Evolutionary conservation across 2,888 invertebrate species (phyloP), one percentile per base, ranked within the genome.

Genomic region (Ischnus inquisitorius): DNA sequence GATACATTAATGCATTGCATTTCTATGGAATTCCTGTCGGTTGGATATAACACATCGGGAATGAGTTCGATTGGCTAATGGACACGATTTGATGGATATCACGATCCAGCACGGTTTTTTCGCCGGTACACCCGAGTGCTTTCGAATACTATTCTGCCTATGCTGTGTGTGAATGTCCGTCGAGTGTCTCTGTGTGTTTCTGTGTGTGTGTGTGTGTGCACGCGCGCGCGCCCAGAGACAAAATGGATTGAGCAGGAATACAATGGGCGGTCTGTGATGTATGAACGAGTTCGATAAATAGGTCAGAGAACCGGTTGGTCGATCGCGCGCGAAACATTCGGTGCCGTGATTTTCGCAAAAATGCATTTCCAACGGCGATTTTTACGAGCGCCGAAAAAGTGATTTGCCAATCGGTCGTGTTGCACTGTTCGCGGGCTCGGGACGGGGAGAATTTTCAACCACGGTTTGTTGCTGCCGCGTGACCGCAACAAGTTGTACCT

Each of bases 401-500:
- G 75, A 75, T 75, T 76, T 76, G 64, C 28, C 65, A 65, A 41
- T 75, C 51, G 34, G 19, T 39, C 28, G 41, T 5, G 34, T 28
- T 34, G 41, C 6, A 19, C 48, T 22, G 25, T 65, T 19, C 67
- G 43, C 67, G 67, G 14, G 34, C n/a, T 54, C 51, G 14, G n/a
- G 71, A 51, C 22, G n/a, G 39, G 57, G 28, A n/a, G n/a, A n/a
- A 34, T 34, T 34, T 34, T 34, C 34, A 1, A 34, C 6, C 5
- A 34, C 6, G 12, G 41, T n/a, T 69, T 28, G 60, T 19, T 14
- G 34, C 14, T 22, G 41, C 62, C 80, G 75, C 79, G 82, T 83
- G 83, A 78, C 85, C 80, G 89, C 87, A 90, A 90, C 90, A 90
- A 90, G 88, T 90, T 89, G 90, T 68, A 71, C 25, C 80, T 69